Conservation (phyloP, 2,888 invertebrate genomes). For the Labia minor region DNA sequence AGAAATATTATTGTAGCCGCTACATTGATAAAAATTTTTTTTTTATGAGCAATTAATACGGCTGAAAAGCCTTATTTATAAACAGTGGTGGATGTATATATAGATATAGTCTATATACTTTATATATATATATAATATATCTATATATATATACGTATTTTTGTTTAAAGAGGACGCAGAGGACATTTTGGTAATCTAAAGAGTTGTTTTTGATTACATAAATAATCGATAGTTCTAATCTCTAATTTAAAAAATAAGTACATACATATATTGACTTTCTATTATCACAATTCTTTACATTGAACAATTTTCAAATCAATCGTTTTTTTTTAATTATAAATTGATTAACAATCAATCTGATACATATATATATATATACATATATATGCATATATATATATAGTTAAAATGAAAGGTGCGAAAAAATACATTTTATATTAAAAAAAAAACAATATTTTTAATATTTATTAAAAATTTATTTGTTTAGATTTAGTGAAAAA, state of each 20-base stretch:
- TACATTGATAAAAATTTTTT: neutral
- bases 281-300: slow-evolving; percentile 3
- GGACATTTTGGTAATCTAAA: neutral
- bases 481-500: slow-evolving; percentile 13
- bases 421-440: neutral
- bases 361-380: too few relatives aligned
- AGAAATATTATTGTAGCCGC: neutral
- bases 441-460: neutral
- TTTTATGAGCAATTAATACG: slow-evolving; percentile 3
- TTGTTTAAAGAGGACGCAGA: neutral
- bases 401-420: neutral
- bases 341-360: too few relatives aligned
- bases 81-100: neutral
- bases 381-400: too few relatives aligned
- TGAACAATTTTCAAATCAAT: neutral
- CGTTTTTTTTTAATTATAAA: neutral
- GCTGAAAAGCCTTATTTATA: neutral
- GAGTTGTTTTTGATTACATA: neutral
- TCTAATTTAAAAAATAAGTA: slow-evolving; percentile 3
- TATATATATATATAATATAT: too few relatives aligned
- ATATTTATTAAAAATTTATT: neutral
- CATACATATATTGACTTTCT: neutral
- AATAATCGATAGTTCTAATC: neutral
- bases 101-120: too few relatives aligned
- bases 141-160: neutral